A percentile compares a stretch with the other conserved stretches of the same genome.
Evolutionary conservation across 2,113 vertebrate genomes (phyloP).

Genomic region (Willisornis vidua): DNA sequence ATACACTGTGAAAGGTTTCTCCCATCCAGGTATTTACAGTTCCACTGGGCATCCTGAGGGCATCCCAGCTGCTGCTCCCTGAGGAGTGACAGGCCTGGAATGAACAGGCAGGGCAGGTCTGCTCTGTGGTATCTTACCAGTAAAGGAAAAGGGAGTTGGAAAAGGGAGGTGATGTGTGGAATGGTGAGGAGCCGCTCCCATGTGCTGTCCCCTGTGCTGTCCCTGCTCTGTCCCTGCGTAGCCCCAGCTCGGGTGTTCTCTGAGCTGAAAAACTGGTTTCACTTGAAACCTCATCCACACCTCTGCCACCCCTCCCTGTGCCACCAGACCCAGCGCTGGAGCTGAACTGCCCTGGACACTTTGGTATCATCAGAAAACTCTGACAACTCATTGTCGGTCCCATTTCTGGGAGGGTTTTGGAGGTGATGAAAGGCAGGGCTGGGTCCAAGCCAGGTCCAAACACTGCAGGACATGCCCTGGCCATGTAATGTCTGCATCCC

Average conservation of each 20-base stretch:
- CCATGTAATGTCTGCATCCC: fast-evolving
- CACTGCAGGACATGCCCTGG: not conserved
- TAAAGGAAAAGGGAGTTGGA: not conserved
- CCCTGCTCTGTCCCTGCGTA: not conserved
- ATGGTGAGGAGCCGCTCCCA: fast-evolving
- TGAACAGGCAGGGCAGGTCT: not conserved
- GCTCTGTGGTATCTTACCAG: not conserved
- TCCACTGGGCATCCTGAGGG: not conserved
- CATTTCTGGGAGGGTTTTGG: not conserved
- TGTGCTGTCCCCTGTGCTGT: not conserved
- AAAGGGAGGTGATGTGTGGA: not conserved
- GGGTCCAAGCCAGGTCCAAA: not conserved
- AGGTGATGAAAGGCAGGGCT: not conserved
- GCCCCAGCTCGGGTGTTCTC: not conserved
- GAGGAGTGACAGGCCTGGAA: not conserved
- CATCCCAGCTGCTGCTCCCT: fast-evolving
- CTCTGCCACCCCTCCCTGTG: not conserved
- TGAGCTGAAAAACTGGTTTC: not conserved
- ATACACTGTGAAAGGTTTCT: not conserved
- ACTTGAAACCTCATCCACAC: fast-evolving
- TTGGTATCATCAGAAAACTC: not conserved
- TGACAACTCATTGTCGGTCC: not conserved
- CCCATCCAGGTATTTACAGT: not conserved
- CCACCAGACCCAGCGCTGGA: not conserved
- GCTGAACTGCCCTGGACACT: not conserved